Base-by-base conservation (phyloP, 2,888 invertebrate species). In the Crepidodera aurea region DNA sequence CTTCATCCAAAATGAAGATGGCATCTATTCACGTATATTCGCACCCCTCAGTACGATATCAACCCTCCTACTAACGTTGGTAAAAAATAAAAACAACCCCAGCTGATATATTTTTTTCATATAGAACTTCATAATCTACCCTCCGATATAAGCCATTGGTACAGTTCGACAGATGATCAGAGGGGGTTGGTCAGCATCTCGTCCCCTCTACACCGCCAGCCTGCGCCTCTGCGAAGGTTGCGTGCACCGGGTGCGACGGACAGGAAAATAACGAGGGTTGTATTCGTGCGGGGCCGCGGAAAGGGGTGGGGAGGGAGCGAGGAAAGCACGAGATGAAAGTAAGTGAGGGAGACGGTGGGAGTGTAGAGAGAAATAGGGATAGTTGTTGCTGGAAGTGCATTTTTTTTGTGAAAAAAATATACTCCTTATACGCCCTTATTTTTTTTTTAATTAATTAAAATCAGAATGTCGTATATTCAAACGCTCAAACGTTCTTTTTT, bases 191-290 rank as follows among this genome's bases (percentile, higher is more conserved):
- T 48, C 54, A 62, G 59, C 62, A 62, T 59, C 62, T 50, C 50
- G 39, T 48, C 13, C 62, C 51, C 63, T 51, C 55, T 46, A 44
- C 37, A 48, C 50, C 62, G 46, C 71, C 71, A 66, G 64, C 60
- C 67, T 58, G 60, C 62, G 64, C 67, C 68, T 68, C 70, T 67
- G 54, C 60, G 66, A 61, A 63, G 66, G 67, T 73, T 73, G 70
- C 73, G 71, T 70, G 74, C 78, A 77, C 77, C 79, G 79, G 77
- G 76, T 79, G 79, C 77, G 78, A 71, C 76, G 77, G 79, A 79
- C 80, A 77, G 78, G 75, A 78, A 77, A 79, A 78, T 78, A 76
- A 77, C 74, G 77, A 75, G 77, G 76, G 77, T 74, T 48, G 55
- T 50, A 58, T 40, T 25, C 40, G 67, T 67, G 42, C 56, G 57